These are phyloP conservation scores for Cydia pomonella DNA, from an alignment of 1,140 invertebrate species.

Conservation along the genomic window DNA sequence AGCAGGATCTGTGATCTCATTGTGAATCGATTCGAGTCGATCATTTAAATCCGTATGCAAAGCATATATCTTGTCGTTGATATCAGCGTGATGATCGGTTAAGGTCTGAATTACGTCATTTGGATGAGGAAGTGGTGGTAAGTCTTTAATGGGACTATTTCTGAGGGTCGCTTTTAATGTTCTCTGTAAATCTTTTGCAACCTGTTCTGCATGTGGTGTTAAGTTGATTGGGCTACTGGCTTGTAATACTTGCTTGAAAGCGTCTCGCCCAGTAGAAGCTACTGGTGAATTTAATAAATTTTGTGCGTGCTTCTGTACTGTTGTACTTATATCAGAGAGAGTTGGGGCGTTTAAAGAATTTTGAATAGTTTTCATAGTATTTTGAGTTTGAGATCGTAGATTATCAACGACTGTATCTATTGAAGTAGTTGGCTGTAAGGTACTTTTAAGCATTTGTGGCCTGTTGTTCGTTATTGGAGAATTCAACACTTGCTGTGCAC, in stretches of 20 bases:
- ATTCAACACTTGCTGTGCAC: slow-evolving; percentile 12
- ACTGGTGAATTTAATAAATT: slow-evolving; percentile 12
- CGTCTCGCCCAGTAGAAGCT: slow-evolving; percentile 10
- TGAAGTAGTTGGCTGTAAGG: not conserved
- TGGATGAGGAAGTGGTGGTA: slow-evolving; percentile 34
- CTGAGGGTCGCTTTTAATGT: slow-evolving; percentile 5
- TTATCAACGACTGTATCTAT: slow-evolving; percentile 39
- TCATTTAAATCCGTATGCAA: slow-evolving; percentile 58
- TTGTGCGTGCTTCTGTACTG: slow-evolving; percentile 34
- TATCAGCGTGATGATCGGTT: slow-evolving; percentile 48
- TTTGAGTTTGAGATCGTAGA: slow-evolving; percentile 40
- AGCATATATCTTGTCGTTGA: slow-evolving; percentile 56
- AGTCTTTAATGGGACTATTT: slow-evolving; percentile 4
- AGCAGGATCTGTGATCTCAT: slow-evolving; percentile 43
- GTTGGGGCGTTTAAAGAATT: slow-evolving; percentile 41
- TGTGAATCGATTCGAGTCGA: slow-evolving; percentile 47
- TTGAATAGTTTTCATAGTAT: slow-evolving; percentile 40
- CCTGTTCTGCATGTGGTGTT: slow-evolving; percentile 18
- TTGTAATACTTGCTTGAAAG: slow-evolving; percentile 15
- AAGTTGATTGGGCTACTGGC: slow-evolving; percentile 5
- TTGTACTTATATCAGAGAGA: slow-evolving; percentile 36
- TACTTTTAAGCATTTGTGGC: not conserved
- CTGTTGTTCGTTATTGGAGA: not conserved
- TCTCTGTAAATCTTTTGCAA: slow-evolving; percentile 8
- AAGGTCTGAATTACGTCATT: slow-evolving; percentile 49